Conservation (phyloP, 2,797 vertebrate species). For the Hirundo rustica region DNA sequence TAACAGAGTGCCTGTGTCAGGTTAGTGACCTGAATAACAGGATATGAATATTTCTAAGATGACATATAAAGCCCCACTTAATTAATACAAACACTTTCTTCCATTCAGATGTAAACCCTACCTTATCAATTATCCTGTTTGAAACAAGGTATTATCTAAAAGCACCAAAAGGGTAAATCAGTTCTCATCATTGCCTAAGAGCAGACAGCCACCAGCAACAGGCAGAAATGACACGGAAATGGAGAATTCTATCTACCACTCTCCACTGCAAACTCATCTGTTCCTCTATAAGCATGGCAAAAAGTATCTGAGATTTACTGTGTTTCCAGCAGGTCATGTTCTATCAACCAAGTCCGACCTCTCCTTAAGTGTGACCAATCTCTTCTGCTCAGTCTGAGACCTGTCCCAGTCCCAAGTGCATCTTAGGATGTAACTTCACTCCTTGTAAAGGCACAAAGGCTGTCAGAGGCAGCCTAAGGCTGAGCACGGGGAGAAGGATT, state of each 20-base stretch:
- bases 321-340: neutral
- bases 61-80: neutral
- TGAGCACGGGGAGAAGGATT: neutral
- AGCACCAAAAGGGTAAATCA: neutral
- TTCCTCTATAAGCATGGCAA: neutral
- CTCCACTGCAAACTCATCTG: neutral
- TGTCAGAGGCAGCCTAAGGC: neutral
- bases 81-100: neutral
- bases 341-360: neutral
- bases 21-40: slow-evolving; percentile 12
- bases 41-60: slow-evolving; percentile 18
- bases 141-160: neutral
- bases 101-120: neutral
- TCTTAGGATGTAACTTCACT: neutral
- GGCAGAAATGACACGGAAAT: neutral
- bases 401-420: neutral
- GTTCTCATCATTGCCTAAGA: neutral
- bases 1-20: neutral
- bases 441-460: neutral
- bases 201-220: neutral
- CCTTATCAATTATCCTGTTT: neutral
- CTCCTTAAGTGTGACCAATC: neutral
- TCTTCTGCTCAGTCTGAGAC: neutral
- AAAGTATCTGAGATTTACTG: neutral
- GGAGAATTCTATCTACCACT: neutral